Percentiles rank a stretch among this genome's conserved stretches.
Conservation (phyloP, 2,888 invertebrate species). For the Cosmorhoe ocellata region DNA sequence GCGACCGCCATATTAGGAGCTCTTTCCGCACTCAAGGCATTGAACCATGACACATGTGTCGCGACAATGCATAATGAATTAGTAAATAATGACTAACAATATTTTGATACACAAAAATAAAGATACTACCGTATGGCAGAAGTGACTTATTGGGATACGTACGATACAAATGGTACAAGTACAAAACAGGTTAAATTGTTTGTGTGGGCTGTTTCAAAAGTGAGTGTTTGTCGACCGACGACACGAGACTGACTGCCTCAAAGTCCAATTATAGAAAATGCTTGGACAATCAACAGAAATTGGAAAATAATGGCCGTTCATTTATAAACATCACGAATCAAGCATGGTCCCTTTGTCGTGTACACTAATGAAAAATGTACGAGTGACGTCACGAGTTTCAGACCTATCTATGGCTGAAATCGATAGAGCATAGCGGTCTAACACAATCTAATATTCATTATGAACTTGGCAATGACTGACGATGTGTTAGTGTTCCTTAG, state of each 20-base stretch:
- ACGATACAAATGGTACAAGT: no score
- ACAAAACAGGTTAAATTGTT: no score
- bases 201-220: neutral
- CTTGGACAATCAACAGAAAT: conserved; percentile 53
- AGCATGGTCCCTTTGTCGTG: conserved; percentile 44
- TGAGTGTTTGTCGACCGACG: conserved; percentile 31
- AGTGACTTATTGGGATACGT: no score
- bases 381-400: conserved; percentile 55
- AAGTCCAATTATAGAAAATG: conserved; percentile 51
- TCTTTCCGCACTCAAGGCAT: conserved; percentile 77
- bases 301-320: conserved; percentile 61
- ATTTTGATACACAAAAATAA: conserved; percentile 2
- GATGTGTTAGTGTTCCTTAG: neutral
- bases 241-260: conserved; percentile 41
- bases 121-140: no score
- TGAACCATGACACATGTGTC: conserved; percentile 74
- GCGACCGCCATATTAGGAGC: conserved; percentile 73
- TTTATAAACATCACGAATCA: conserved; percentile 44
- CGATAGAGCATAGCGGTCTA: conserved; percentile 48
- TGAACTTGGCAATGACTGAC: conserved; percentile 50
- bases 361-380: conserved; percentile 59
- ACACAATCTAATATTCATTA: conserved; percentile 26
- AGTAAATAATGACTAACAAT: conserved; percentile 21
- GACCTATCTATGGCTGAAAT: conserved; percentile 39
- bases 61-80: conserved; percentile 27